Conservation (phyloP, 2,113 vertebrate genomes). For the Peromyscus maniculatus region DNA sequence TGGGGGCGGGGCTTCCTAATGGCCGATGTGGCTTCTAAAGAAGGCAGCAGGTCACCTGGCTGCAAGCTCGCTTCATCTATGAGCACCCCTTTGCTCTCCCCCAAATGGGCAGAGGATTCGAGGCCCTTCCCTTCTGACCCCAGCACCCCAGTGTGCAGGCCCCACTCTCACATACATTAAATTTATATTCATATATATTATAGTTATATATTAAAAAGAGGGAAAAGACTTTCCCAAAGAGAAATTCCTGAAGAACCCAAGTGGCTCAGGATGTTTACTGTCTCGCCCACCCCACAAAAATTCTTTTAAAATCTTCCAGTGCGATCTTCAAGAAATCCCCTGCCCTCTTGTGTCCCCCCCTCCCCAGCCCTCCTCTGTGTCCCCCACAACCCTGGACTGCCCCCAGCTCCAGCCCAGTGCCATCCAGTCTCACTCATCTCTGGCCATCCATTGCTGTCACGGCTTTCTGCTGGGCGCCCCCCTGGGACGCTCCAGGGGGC, state of each 20-base stretch:
- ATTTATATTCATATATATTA: constrained; percentile 90
- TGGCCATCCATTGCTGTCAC: constrained; percentile 91
- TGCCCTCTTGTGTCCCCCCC: constrained; percentile 34
- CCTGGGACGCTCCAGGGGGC: constrained; percentile 90
- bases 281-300: constrained; percentile 73
- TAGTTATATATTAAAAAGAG: constrained; percentile 88
- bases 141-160: not conserved
- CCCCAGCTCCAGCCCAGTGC: constrained; percentile 60
- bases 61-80: fast-evolving
- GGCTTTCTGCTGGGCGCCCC: constrained; percentile 88
- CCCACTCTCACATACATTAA: constrained; percentile 81
- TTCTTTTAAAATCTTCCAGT: constrained; percentile 88
- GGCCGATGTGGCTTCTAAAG: not conserved
- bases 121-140: not conserved
- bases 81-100: not conserved
- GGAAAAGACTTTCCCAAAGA: constrained; percentile 81
- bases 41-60: not conserved
- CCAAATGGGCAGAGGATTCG: not conserved
- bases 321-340: constrained; percentile 82
- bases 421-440: constrained; percentile 94
- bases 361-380: constrained; percentile 47
- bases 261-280: constrained; percentile 75
- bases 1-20: fast-evolving
- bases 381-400: constrained; percentile 56
- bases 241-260: constrained; percentile 76